Evolutionary conservation across 2,113 vertebrate species (phyloP).

Genomic region (Apodemus sylvaticus): DNA sequence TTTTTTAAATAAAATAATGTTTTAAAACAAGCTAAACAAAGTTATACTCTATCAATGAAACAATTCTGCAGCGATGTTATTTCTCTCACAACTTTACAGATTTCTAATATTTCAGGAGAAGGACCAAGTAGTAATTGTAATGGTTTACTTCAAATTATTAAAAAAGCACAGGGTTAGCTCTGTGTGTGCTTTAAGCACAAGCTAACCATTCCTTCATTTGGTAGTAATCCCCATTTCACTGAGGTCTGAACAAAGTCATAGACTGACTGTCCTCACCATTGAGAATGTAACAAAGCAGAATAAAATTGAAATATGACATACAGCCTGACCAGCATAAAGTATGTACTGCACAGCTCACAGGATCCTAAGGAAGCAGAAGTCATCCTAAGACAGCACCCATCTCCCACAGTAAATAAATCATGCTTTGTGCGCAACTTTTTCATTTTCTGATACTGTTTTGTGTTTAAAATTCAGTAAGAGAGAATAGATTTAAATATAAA

Average conservation of each 20-base stretch:
- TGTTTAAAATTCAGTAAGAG: not conserved
- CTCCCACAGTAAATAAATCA: not conserved
- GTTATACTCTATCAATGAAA: not conserved
- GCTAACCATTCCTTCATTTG: not conserved
- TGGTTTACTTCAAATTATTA: not conserved
- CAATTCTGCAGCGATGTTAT: not conserved
- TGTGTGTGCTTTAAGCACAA: not conserved
- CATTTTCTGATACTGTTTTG: not conserved
- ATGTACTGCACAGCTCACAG: rapidly evolving
- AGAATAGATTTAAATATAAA: not conserved
- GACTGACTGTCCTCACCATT: not conserved
- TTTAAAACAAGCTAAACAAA: not conserved
- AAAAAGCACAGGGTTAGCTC: not conserved
- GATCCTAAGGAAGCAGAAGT: not conserved
- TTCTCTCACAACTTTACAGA: not conserved
- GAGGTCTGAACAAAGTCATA: not conserved
- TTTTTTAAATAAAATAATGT: not conserved
- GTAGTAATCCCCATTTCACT: not conserved
- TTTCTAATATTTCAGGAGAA: not conserved
- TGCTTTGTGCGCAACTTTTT: not conserved
- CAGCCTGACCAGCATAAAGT: not conserved
- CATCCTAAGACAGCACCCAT: not conserved
- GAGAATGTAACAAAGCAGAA: not conserved
- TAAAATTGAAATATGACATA: not conserved
- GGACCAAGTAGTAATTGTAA: not conserved